Percentiles rank a stretch among this genome's conserved stretches.
Conservation (phyloP, 2,888 invertebrate species). For the Tromatobia lineatoria region DNA sequence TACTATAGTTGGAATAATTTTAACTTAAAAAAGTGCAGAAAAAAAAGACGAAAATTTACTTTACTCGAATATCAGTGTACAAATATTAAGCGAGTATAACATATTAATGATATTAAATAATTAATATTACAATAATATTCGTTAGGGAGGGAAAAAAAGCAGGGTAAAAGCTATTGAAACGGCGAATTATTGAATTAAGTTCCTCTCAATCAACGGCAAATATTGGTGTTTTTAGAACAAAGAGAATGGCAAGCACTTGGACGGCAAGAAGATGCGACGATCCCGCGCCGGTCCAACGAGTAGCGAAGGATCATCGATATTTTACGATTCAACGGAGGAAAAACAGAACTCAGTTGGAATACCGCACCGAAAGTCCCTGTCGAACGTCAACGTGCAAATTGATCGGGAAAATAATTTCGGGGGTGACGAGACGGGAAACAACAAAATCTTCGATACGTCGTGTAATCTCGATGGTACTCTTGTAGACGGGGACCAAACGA, state of each 20-base stretch:
- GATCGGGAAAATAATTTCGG: constrained; percentile 69
- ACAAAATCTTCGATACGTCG: constrained; percentile 78
- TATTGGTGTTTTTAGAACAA: constrained; percentile 83
- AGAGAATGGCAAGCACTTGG: constrained; percentile 85
- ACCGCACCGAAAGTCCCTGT: constrained; percentile 53
- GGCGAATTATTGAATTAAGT: neutral
- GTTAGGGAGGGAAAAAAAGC: no score
- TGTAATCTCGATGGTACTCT: constrained; percentile 79
- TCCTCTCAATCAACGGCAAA: neutral
- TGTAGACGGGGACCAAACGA: constrained; percentile 81
- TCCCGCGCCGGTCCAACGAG: constrained; percentile 79
- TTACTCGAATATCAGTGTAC: no score
- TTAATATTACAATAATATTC: no score
- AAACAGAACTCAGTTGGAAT: constrained; percentile 68
- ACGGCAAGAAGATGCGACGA: constrained; percentile 85
- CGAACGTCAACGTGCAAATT: constrained; percentile 65
- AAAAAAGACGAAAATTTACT: neutral
- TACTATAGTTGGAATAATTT: no score
- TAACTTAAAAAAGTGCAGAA: no score
- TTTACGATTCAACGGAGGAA: constrained; percentile 81
- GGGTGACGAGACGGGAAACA: constrained; percentile 69
- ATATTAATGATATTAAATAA: neutral
- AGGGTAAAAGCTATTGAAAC: neutral
- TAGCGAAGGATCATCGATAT: constrained; percentile 80
- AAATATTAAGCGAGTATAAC: no score